Conservation (phyloP, 2,888 invertebrate genomes). For the Ichneumon xanthorius region DNA sequence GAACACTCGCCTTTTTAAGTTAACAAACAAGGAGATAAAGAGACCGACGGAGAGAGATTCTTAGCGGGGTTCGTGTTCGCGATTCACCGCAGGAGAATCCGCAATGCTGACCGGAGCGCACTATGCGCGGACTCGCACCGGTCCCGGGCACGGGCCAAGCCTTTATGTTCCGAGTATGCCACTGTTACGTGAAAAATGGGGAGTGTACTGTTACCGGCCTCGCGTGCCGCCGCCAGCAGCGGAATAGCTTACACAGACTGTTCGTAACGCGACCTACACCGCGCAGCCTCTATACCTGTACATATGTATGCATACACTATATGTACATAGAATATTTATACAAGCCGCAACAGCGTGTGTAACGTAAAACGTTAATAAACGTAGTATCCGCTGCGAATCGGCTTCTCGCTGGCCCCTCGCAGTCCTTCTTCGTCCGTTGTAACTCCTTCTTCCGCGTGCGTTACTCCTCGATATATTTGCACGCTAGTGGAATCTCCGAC, state of each 20-base stretch:
- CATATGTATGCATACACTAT: background rate
- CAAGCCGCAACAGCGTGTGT: conserved; percentile 24
- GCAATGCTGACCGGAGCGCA: conserved; percentile 20
- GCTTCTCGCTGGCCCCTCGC: conserved; percentile 56
- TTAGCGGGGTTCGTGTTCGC: conserved; percentile 12
- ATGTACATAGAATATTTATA: conserved; percentile 7
- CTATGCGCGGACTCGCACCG: conserved; percentile 31
- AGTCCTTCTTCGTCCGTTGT: conserved; percentile 45
- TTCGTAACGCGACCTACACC: conserved; percentile 32
- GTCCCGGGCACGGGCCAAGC: conserved; percentile 65
- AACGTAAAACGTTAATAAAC: conserved; percentile 68
- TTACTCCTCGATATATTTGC: conserved; percentile 70
- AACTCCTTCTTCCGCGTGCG: conserved; percentile 47
- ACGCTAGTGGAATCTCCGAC: conserved; percentile 61
- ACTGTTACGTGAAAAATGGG: conserved; percentile 69
- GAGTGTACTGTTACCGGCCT: conserved; percentile 67
- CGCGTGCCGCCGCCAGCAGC: conserved; percentile 66
- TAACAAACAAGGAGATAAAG: conserved; percentile 20
- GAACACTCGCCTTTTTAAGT: background rate
- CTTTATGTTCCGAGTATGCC: conserved; percentile 69
- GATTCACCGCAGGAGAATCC: conserved; percentile 27
- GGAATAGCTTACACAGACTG: conserved; percentile 55
- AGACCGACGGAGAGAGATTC: conserved; percentile 38
- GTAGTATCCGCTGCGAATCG: conserved; percentile 65
- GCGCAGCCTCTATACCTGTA: conserved; percentile 5